Evolutionary conservation across 2,113 vertebrate genomes (phyloP).

Genomic region (Lathamus discolor): DNA sequence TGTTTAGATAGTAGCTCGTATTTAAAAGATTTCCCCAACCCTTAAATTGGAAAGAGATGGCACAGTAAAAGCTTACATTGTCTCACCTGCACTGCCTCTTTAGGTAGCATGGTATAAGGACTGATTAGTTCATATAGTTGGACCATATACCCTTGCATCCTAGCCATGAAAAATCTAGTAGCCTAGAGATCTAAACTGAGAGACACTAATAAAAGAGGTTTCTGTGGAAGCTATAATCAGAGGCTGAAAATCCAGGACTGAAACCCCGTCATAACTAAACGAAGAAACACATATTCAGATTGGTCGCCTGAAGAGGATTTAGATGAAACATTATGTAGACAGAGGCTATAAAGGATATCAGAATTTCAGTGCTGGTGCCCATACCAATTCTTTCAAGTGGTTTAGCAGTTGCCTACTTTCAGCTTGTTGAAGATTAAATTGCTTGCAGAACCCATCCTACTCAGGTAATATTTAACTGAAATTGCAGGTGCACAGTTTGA

Average conservation of each 20-base stretch:
- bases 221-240: background rate
- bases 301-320: background rate
- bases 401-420: background rate
- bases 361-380: background rate
- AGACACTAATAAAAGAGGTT: background rate
- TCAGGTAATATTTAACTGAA: background rate
- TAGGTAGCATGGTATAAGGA: background rate
- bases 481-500: background rate
- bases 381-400: background rate
- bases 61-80: background rate
- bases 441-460: background rate
- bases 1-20: background rate
- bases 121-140: background rate
- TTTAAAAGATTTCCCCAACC: background rate
- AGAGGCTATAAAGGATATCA: background rate
- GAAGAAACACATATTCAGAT: background rate
- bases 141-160: background rate
- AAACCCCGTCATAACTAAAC: background rate
- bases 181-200: background rate
- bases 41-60: background rate
- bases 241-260: background rate
- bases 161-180: background rate
- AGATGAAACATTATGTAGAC: background rate
- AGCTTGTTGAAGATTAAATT: background rate
- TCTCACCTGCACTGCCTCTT: background rate